Base-by-base conservation (phyloP, 2,797 vertebrate genomes). In the Bovichtus diacanthus region DNA sequence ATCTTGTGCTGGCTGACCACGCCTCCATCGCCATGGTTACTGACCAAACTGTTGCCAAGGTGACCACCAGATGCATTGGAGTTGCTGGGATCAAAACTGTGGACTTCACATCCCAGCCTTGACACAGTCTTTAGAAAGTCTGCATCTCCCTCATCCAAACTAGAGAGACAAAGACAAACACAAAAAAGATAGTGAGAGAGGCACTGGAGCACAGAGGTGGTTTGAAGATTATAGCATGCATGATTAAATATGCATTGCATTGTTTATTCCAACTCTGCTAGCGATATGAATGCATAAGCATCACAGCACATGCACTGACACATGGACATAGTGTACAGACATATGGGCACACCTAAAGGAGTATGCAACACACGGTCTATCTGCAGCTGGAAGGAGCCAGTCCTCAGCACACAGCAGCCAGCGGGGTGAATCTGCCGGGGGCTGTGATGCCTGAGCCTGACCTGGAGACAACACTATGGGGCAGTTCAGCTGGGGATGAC, bases 71-170 rank as follows among this genome's bases (percentile, higher is more conserved):
- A 92, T 83, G 84, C 85, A 81, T 83, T 82, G 41, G 82, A 88
- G 78, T 74, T 87, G 76, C 92, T 88, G 68, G 94, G 94, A 94
- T 95, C 92, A 91, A 96, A 96, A 79, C 87, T 85, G 90, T 95
- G 94, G 80, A 95, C 92, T 83, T 96, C 88, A 78, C 95, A 95
- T 74, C 92, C 92, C 15, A 92, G 86, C 71, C 77, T 67, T 27
- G 69, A 87, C 71, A 93, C 83, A 9, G 90, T 92, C 81, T 90
- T 85, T 38, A 95, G 80, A 87, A 95, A 95, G 64, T 86, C 86
- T 54, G 89, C 79, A 69, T 95, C 94, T 76, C 90, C 90, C 46
- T 82, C 78, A 78, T 94, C 90, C 91, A 95, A 90, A 51, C 95
- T 95, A 59, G 19, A 82, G 78, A 93, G 75, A 86, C 56, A 85